These are phyloP conservation scores for Recurvirostra avosetta DNA, from an alignment of 2,113 vertebrate species.

Conservation along the genomic window DNA sequence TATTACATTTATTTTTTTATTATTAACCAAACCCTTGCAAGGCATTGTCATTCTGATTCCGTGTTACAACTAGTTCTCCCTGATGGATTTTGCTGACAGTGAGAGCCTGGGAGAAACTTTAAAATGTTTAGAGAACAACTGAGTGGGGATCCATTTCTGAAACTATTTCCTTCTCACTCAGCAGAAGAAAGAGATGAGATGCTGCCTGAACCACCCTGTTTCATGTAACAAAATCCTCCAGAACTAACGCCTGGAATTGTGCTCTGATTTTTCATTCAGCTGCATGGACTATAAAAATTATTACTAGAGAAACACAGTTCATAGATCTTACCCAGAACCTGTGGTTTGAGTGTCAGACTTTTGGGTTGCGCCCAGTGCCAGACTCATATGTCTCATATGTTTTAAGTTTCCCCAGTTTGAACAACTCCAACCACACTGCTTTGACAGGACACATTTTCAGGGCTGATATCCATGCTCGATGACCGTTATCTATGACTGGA, in stretches of 20 bases:
- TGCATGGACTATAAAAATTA: neutral
- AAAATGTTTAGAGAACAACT: neutral
- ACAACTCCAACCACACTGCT: neutral
- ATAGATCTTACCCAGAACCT: neutral
- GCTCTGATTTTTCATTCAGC: neutral
- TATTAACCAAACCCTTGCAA: neutral
- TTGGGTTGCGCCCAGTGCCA: neutral
- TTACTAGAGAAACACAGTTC: neutral
- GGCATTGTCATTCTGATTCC: neutral
- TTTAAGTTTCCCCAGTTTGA: neutral
- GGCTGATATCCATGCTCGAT: accelerated
- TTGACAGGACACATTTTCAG: neutral
- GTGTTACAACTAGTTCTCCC: neutral
- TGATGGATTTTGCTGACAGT: neutral
- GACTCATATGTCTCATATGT: neutral
- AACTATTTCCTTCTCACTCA: neutral
- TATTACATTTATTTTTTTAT: neutral
- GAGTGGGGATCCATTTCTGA: neutral
- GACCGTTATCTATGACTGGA: neutral
- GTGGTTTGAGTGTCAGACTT: neutral
- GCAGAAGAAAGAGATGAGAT: neutral
- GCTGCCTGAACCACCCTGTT: neutral
- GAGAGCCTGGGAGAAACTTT: neutral
- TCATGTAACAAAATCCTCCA: neutral
- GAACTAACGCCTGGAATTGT: neutral